A percentile compares a stretch with the other conserved stretches of the same genome.
These are phyloP conservation scores for Cyrtorhinus lividipennis DNA, from an alignment of 1,140 invertebrate genomes.

Conservation along the genomic window DNA sequence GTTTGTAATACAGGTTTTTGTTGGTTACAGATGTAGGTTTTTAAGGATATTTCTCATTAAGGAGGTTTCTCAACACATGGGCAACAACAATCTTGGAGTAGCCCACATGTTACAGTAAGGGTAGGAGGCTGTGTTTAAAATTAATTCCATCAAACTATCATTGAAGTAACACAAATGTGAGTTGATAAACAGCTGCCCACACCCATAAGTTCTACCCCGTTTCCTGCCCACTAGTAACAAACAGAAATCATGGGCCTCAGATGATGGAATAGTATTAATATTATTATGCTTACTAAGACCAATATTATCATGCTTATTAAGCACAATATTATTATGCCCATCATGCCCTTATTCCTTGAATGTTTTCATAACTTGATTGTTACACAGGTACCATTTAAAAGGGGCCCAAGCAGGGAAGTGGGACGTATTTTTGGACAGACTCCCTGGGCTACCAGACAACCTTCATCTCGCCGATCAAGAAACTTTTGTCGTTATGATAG, in stretches of 20 bases:
- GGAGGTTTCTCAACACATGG: background rate
- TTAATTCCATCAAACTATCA: background rate
- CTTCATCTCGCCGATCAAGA: slow-evolving; percentile 33
- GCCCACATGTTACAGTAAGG: too few relatives aligned
- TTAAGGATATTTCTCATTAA: background rate
- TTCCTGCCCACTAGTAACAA: background rate
- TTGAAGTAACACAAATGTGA: background rate
- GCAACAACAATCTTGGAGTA: background rate
- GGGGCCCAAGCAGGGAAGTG: slow-evolving; percentile 53
- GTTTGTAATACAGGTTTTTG: slow-evolving; percentile 25
- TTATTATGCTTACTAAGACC: background rate
- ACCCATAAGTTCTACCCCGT: too few relatives aligned
- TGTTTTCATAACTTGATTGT: background rate
- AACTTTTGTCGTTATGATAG: background rate
- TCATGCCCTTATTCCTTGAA: background rate
- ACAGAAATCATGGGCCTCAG: background rate
- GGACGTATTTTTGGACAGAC: slow-evolving; percentile 58
- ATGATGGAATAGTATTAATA: background rate
- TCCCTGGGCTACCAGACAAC: slow-evolving; percentile 74
- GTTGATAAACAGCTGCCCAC: too few relatives aligned
- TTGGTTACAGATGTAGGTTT: background rate
- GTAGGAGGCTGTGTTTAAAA: too few relatives aligned
- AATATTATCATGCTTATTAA: background rate
- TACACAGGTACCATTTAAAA: slow-evolving; percentile 50
- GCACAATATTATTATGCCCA: background rate